phyloP scores from a whole-genome alignment of 2,888 invertebrate species.

The Odontocerum albicorne region DNA sequence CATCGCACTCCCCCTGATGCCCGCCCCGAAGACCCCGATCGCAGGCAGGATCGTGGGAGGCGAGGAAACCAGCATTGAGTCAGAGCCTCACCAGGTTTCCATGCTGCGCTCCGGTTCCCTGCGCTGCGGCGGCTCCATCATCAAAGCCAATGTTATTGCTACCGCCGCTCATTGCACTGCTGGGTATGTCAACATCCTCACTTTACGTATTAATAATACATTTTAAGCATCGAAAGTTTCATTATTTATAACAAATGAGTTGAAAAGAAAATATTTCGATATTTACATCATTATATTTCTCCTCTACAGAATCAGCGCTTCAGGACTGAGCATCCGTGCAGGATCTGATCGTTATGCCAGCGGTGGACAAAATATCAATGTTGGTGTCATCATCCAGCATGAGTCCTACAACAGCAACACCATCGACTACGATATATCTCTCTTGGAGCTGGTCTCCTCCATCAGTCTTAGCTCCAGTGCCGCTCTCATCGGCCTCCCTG shows the following conservation, averaged over 20 bases:
- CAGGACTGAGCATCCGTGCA: conserved; percentile 18
- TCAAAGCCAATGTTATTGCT: conserved; percentile 43
- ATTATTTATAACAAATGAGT: too few relatives aligned
- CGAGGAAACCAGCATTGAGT: conserved; percentile 7
- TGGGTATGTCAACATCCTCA: too few relatives aligned
- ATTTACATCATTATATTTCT: too few relatives aligned
- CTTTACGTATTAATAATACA: too few relatives aligned
- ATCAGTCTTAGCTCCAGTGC: conserved; percentile 44
- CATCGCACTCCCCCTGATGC: too few relatives aligned
- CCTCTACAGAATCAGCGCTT: conserved; percentile 9
- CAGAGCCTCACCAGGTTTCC: conserved; percentile 35
- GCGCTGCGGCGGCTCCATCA: conserved; percentile 49
- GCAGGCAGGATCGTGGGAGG: conserved; percentile 26
- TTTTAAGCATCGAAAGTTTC: too few relatives aligned
- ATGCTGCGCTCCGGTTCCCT: conserved; percentile 44
- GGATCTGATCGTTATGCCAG: conserved; percentile 41
- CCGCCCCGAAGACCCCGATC: too few relatives aligned
- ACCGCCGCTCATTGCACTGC: conserved; percentile 52
- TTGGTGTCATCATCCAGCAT: conserved; percentile 43
- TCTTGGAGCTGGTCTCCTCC: conserved; percentile 42
- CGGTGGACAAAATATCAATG: conserved; percentile 46
- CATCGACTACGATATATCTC: conserved; percentile 48
- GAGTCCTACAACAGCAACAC: conserved; percentile 41
- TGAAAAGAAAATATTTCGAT: too few relatives aligned
- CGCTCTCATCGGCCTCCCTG: conserved; percentile 43